These are phyloP conservation scores for Sturmia bella DNA, from an alignment of 2,888 invertebrate species.

Conservation along the genomic window DNA sequence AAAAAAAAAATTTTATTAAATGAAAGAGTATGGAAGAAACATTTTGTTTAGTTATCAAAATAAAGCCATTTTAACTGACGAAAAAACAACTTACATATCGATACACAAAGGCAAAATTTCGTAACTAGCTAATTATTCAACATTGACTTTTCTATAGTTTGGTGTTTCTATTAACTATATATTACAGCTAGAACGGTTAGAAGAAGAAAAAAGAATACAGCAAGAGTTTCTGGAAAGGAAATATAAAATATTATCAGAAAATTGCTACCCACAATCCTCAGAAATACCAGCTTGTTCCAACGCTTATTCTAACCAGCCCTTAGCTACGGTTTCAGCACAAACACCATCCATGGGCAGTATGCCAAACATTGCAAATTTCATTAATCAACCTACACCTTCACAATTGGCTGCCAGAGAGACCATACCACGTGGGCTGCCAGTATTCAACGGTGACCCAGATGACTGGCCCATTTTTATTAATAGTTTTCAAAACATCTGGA, in stretches of 20 bases:
- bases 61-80: no score
- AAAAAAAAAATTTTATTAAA: no score
- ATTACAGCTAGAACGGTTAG: conserved; percentile 15
- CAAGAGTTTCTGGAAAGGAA: conserved; percentile 10
- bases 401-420: conserved; percentile 26
- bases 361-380: neutral
- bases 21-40: no score
- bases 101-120: no score
- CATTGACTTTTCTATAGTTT: no score
- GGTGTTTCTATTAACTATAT: no score
- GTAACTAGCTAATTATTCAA: no score
- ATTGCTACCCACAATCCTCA: neutral
- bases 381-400: neutral
- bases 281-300: neutral
- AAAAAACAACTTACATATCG: no score
- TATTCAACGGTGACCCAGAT: conserved; percentile 31
- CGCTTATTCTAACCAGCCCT: neutral
- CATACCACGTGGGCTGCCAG: conserved; percentile 13
- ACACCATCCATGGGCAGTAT: neutral
- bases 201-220: conserved; percentile 26
- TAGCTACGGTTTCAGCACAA: neutral
- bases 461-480: conserved; percentile 39
- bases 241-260: conserved; percentile 25
- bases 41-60: no score
- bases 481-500: conserved; percentile 41